Conservation (phyloP, 2,888 invertebrate species). For the Cephus sareptanus region DNA sequence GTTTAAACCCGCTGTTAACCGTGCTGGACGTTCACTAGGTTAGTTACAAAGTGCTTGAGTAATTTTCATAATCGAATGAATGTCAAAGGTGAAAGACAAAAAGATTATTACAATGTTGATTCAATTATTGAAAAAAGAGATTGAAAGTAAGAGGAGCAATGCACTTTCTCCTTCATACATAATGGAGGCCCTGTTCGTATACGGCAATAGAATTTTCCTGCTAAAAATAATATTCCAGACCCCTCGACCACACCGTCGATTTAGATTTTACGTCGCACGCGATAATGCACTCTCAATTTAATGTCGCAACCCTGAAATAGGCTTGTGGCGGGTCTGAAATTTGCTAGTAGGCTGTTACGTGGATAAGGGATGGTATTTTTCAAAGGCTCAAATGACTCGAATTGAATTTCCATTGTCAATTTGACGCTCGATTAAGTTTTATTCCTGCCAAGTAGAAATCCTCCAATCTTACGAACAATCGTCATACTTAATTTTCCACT, state of each 20-base stretch:
- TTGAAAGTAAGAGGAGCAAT: background rate
- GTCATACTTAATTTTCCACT: background rate
- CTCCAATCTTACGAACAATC: background rate
- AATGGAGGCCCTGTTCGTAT: background rate
- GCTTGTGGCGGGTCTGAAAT: background rate
- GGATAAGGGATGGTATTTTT: background rate
- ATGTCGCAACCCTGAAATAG: background rate
- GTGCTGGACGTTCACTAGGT: background rate
- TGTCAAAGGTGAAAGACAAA: background rate
- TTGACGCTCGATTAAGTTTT: background rate
- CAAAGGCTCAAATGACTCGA: background rate
- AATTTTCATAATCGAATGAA: background rate
- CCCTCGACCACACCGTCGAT: background rate
- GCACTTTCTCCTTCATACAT: background rate
- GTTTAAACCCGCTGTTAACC: background rate
- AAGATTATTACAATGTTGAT: background rate
- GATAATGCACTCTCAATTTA: background rate
- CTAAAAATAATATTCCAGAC: background rate
- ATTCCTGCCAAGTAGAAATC: background rate
- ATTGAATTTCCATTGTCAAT: background rate
- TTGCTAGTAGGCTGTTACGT: background rate
- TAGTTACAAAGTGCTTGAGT: background rate
- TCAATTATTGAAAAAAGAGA: background rate
- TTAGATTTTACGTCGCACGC: background rate
- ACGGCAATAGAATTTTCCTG: background rate